These are phyloP conservation scores for Isaurus tuberculatus DNA, from an alignment of 92 coral and sea anemone species.

Conservation along the genomic window DNA sequence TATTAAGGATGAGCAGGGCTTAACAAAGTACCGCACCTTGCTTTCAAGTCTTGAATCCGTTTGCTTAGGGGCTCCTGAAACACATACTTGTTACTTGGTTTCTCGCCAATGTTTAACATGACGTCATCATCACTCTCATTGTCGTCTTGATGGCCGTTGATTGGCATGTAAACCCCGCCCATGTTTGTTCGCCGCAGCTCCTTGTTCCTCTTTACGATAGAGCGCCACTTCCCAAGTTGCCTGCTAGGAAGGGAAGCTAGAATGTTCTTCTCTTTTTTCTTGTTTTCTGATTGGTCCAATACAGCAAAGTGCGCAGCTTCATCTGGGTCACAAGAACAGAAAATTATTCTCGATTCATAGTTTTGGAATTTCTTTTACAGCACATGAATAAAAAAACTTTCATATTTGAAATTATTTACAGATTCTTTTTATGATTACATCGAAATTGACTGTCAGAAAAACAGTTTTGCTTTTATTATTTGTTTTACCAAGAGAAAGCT, in stretches of 20 bases:
- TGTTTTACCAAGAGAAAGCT: too few species aligned
- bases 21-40: background rate
- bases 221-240: constrained; percentile 69
- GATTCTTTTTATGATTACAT: too few species aligned
- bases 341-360: background rate
- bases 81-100: constrained; percentile 40
- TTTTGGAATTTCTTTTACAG: background rate
- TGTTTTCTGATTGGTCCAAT: constrained; percentile 24
- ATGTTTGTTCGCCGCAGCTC: background rate
- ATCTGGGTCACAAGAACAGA: constrained; percentile 1
- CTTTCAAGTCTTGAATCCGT: constrained; percentile 12
- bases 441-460: too few species aligned
- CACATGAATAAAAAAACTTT: too few species aligned
- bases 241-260: constrained; percentile 73
- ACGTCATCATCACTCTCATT: constrained; percentile 63
- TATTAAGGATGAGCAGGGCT: too few species aligned
- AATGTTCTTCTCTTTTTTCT: constrained; percentile 46
- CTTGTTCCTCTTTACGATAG: constrained; percentile 4
- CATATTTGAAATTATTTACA: too few species aligned
- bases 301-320: background rate
- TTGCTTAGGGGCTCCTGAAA: constrained; percentile 24
- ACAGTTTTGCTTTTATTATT: too few species aligned
- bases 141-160: constrained; percentile 36
- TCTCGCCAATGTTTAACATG: constrained; percentile 46
- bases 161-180: constrained; percentile 30